Conservation (phyloP, 2,113 vertebrate species). For the Rhea americana region DNA sequence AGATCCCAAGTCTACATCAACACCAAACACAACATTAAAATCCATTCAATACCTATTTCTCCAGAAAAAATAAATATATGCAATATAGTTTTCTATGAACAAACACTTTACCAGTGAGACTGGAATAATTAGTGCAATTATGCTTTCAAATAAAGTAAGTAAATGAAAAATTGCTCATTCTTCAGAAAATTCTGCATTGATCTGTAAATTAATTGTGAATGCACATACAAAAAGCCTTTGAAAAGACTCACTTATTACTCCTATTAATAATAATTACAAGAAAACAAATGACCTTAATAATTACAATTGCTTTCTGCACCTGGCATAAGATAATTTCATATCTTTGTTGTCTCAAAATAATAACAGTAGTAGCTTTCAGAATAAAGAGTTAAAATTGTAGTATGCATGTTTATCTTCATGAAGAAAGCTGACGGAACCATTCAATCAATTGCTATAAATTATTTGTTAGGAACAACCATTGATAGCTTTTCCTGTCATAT, state of each 20-base stretch:
- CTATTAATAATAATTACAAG: neutral
- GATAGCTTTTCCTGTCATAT: neutral
- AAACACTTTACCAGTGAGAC: neutral
- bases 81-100: neutral
- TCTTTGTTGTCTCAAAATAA: neutral
- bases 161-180: neutral
- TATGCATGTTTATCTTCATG: neutral
- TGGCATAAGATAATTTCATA: neutral
- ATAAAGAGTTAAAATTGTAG: neutral
- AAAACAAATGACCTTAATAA: neutral
- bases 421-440: neutral
- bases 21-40: neutral
- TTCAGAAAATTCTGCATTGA: neutral
- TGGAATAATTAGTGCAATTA: neutral
- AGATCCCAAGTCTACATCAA: neutral
- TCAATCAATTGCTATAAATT: neutral
- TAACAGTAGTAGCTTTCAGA: neutral
- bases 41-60: neutral
- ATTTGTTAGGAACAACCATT: neutral
- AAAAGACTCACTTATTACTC: neutral
- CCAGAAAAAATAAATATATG: neutral
- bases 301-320: too few relatives aligned
- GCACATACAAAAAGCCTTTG: neutral
- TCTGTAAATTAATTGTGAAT: neutral
- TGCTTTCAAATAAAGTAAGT: neutral